These are phyloP conservation scores for Drosophila bipectinata DNA, from an alignment of 1,140 invertebrate species.

Conservation along the genomic window DNA sequence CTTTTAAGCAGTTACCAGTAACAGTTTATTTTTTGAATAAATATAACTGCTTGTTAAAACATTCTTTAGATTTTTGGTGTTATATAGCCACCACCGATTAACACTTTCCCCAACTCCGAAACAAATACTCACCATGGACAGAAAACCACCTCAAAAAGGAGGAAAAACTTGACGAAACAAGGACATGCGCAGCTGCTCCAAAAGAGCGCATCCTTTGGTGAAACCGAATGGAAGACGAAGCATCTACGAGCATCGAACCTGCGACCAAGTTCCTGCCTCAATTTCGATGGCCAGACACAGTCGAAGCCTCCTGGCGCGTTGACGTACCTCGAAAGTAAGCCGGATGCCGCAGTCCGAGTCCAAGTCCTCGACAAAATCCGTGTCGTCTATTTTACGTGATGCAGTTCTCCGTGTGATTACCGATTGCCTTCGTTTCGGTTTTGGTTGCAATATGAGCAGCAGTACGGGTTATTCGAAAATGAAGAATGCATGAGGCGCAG, in stretches of 20 bases:
- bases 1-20: too few relatives aligned
- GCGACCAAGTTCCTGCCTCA: slow-evolving; percentile 49
- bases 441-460: slow-evolving; percentile 3
- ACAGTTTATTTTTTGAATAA: too few relatives aligned
- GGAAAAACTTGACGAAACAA: slow-evolving; percentile 43
- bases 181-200: slow-evolving; percentile 40
- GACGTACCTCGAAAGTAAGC: slow-evolving; percentile 53
- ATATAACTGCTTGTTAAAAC: too few relatives aligned
- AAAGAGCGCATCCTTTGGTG: slow-evolving; percentile 17
- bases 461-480: slow-evolving; percentile 3
- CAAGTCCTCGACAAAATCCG: slow-evolving; percentile 30
- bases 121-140: background rate
- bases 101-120: slow-evolving; percentile 7
- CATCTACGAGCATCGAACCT: slow-evolving; percentile 6
- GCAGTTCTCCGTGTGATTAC: slow-evolving; percentile 32
- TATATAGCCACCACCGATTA: background rate
- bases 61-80: background rate
- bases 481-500: slow-evolving; percentile 32
- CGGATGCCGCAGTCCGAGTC: slow-evolving; percentile 20
- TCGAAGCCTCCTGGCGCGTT: slow-evolving; percentile 66
- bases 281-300: slow-evolving; percentile 64
- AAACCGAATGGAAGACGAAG: slow-evolving; percentile 19
- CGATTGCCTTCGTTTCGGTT: slow-evolving; percentile 28
- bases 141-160: slow-evolving; percentile 10
- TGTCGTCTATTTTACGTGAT: slow-evolving; percentile 39